Evolutionary conservation across 2,888 invertebrate species (phyloP), one percentile per base, ranked within the genome.

Genomic region (Leptopilina drosophilae): DNA sequence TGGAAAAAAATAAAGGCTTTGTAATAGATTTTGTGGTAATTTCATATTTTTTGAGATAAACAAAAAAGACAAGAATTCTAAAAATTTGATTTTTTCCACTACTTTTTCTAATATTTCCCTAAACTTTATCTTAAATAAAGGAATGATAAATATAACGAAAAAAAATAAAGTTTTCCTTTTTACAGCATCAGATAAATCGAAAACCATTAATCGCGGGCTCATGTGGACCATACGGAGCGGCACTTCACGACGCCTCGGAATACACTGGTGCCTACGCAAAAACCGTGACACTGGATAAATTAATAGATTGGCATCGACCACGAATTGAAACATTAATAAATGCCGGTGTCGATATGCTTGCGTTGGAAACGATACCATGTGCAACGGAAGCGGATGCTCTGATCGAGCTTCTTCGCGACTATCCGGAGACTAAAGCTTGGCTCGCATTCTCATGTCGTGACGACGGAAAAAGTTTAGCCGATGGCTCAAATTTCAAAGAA

Each of bases 151-250:
- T 49, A 4, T 49, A 0, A 42, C 49, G 49, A 49, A 49, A 49
- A 46, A 46, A 49, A 49, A 49, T 49, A 1, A 49, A 49, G 2
- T 9, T 49, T 5, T 46, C 9, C 0, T 49, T 65, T 65, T 65
- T 66, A n/a, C 15, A 42, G 9, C 7, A 8, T 15, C 15, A 67
- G 53, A 33, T 5, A 8, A 81, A 81, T 9, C 42, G 64, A 56
- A 78, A 77, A 11, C 95, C 96, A 15, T 90, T 95, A 85, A 94
- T 98, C 69, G 97, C 96, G 20, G 98, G 97, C 0, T 97, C 97
- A 0, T 95, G 98, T 82, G 98, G 98, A 0, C 97, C 98, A 0
- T 98, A 97, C 91, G 98, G 98, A 0, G 98, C 98, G 0, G 96
- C 95, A 87, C 93, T 97, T 53, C 96, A 96, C 89, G 97, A 98